Evolutionary conservation across 2,888 invertebrate genomes (phyloP).

Genomic region (Rhodophaea formosa): DNA sequence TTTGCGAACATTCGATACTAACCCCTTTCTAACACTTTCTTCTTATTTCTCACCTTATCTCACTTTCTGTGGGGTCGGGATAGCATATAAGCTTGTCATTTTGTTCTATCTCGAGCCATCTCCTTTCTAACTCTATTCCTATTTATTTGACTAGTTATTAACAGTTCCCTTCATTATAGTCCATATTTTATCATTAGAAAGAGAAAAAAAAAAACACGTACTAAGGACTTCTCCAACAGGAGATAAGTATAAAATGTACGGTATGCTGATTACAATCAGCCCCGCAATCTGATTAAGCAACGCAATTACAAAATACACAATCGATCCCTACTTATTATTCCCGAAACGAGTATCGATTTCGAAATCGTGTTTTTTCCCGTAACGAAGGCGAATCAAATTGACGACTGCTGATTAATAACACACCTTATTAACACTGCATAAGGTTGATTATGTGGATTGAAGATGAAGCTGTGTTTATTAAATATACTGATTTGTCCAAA

Average conservation of each 20-base stretch:
- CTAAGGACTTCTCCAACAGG: neutral
- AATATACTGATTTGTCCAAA: constrained; percentile 56
- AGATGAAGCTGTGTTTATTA: constrained; percentile 37
- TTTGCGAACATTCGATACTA: too few species aligned
- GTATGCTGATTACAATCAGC: constrained; percentile 11
- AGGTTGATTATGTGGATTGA: constrained; percentile 21
- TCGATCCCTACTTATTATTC: constrained; percentile 14
- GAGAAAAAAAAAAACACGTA: neutral
- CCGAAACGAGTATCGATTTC: constrained; percentile 26
- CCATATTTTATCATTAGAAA: too few species aligned
- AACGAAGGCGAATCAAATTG: constrained; percentile 38
- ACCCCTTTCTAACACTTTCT: too few species aligned
- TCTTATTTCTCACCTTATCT: too few species aligned
- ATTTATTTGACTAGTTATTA: too few species aligned
- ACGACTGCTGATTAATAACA: constrained; percentile 22
- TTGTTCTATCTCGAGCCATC: too few species aligned
- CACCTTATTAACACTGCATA: constrained; percentile 9
- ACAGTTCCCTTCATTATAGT: too few species aligned
- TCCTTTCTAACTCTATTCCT: too few species aligned
- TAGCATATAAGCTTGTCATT: too few species aligned
- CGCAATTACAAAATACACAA: constrained; percentile 18
- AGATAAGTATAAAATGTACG: neutral
- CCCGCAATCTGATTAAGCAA: constrained; percentile 11
- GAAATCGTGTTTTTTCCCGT: constrained; percentile 38
- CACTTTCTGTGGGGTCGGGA: too few species aligned